These are phyloP conservation scores for Turnix velox DNA, from an alignment of 2,113 vertebrate species.

Conservation along the genomic window DNA sequence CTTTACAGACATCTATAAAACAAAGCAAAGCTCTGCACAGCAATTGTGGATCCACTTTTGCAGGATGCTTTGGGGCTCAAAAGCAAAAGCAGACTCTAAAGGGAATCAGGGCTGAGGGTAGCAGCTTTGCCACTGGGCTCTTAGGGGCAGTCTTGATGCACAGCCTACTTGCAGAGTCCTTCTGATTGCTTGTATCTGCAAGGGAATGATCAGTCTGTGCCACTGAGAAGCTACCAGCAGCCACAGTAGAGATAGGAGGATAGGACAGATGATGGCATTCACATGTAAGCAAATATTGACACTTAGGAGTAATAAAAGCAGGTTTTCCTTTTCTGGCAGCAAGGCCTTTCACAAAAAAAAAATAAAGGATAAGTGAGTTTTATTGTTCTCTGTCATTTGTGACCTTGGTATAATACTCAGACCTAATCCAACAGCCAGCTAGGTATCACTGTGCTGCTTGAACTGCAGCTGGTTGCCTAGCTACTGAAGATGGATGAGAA, in stretches of 20 bases:
- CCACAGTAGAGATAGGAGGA: not conserved
- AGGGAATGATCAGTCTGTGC: not conserved
- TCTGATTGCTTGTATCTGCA: not conserved
- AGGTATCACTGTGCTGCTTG: not conserved
- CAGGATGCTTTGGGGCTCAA: not conserved
- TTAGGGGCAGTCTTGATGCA: not conserved
- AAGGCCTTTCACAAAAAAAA: not conserved
- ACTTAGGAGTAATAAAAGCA: not conserved
- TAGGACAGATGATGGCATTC: not conserved
- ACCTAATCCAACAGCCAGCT: not conserved
- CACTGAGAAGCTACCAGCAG: not conserved
- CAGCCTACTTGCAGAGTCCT: not conserved
- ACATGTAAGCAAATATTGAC: not conserved
- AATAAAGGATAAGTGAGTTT: not conserved
- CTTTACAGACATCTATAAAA: not conserved
- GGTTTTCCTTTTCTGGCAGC: not conserved
- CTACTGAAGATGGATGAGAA: not conserved
- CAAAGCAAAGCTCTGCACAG: not conserved
- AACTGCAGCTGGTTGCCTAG: not conserved
- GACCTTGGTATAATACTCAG: not conserved
- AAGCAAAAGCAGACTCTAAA: not conserved
- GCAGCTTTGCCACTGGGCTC: not conserved
- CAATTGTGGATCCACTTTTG: not conserved
- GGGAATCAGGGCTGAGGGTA: not conserved
- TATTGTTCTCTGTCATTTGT: not conserved